Evolutionary conservation across 2,797 vertebrate species (phyloP), one percentile per base, ranked within the genome.

Genomic region (Sparidentex hasta): DNA sequence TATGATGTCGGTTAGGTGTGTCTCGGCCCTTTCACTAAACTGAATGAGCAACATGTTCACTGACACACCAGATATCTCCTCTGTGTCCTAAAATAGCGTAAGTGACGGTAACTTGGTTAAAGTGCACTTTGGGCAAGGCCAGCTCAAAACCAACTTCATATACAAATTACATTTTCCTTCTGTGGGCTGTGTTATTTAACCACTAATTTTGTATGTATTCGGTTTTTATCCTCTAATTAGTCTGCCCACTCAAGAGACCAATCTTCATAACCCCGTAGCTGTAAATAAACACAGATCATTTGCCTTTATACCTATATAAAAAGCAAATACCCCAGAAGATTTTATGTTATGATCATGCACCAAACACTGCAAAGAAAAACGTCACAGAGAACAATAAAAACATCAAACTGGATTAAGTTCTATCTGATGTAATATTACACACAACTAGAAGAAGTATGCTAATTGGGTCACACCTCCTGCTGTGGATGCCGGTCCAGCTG

Each of bases 371-470:
- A 17, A 23, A 47, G 8, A n/a, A 51, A 51, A 61, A 54, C 41
- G 38, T 25, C 17, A 56, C 20, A 21, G 38, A 55, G 33, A 33
- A 33, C 33, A 8, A 8, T 1, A 7, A 33, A 33, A 27, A 33
- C 33, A 33, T 7, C 33, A 16, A 48, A 14, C 33, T 44, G 55
- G 66, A 76, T 76, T 81, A 69, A 9, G 20, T 3, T 44, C n/a
- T 23, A 6, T 29, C 38, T 5, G 4, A 79, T 74, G 48, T 62
- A 78, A 68, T 58, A 72, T 78, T 80, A 68, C 64, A 77, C 75
- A 71, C 75, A 81, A 33, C 7, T 33, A 8, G 33, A 33, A 33
- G 33, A 33, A 8, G 33, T 33, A 33, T 33, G 33, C 7, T 8
- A 8, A 8, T 33, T 33, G 5, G 23, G 18, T 51, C 46, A 61